Percentiles rank a stretch among this genome's conserved stretches.
These are phyloP conservation scores for Yponomeuta evonymella DNA, from an alignment of 2,888 invertebrate species.

Conservation along the genomic window DNA sequence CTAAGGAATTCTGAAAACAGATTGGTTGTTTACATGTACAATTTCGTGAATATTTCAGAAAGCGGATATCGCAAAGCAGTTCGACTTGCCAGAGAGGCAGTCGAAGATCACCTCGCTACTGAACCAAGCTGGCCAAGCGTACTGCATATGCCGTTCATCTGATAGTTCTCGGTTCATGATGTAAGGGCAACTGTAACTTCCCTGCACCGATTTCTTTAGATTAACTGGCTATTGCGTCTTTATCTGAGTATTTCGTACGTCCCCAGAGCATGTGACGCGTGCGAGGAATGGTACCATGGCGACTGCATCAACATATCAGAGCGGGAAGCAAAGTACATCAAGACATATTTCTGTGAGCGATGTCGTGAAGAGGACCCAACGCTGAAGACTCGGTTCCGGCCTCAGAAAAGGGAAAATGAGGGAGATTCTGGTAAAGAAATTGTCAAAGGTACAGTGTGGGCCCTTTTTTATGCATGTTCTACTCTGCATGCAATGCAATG, in stretches of 20 bases:
- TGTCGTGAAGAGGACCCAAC: slow-evolving; percentile 90
- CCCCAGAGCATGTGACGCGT: slow-evolving; percentile 93
- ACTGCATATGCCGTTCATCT: slow-evolving; percentile 95
- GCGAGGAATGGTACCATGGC: slow-evolving; percentile 99
- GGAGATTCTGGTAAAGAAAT: slow-evolving; percentile 45
- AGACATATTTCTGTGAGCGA: slow-evolving; percentile 93
- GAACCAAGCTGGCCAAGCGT: slow-evolving; percentile 93
- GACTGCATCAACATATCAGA: slow-evolving; percentile 97
- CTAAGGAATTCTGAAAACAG: too few species aligned
- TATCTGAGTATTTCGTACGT: slow-evolving; percentile 13
- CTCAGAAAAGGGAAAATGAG: slow-evolving; percentile 69
- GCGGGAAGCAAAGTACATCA: slow-evolving; percentile 93
- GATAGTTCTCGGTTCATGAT: slow-evolving; percentile 98
- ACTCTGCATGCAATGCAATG: neutral
- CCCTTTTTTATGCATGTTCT: neutral
- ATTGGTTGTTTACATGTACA: slow-evolving; percentile 11
- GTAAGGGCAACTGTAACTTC: slow-evolving; percentile 66
- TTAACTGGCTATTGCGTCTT: too few species aligned
- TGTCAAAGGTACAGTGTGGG: neutral
- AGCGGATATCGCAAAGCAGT: slow-evolving; percentile 93
- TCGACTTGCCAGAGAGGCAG: slow-evolving; percentile 91
- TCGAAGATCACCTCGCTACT: slow-evolving; percentile 91
- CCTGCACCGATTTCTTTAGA: neutral
- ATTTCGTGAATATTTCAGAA: slow-evolving; percentile 68
- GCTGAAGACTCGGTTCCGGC: slow-evolving; percentile 77